phyloP scores from a whole-genome alignment of 1,140 invertebrate genomes.

The Caenorhabditis remanei region DNA sequence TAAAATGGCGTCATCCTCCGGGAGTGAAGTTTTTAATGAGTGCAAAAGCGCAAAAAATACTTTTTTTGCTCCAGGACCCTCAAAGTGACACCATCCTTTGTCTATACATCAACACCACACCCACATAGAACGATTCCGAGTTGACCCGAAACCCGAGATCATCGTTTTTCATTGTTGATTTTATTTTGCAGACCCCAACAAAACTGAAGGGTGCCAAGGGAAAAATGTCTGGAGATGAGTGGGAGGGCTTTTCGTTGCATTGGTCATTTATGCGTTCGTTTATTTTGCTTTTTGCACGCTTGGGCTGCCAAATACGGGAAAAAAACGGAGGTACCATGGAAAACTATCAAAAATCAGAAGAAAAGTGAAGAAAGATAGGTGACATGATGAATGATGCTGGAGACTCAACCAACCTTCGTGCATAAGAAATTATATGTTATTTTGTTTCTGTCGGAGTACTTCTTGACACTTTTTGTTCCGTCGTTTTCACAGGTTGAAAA shows the following conservation, averaged over 20 bases:
- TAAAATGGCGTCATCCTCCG: constrained; percentile 30
- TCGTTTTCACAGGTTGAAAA: not conserved
- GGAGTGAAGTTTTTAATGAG: constrained; percentile 50
- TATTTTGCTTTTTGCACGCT: not conserved
- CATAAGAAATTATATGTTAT: not conserved
- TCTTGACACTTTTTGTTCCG: not conserved
- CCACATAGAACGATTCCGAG: constrained; percentile 38
- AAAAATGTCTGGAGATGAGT: not conserved
- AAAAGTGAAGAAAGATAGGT: constrained; percentile 14
- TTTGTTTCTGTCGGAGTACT: not conserved
- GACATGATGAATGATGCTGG: constrained; percentile 36
- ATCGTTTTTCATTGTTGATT: constrained; percentile 39
- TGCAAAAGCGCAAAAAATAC: constrained; percentile 18
- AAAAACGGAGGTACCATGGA: not conserved
- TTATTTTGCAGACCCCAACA: not conserved
- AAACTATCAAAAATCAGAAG: not conserved
- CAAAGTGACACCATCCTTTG: constrained; percentile 28
- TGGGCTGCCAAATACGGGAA: not conserved
- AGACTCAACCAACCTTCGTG: not conserved
- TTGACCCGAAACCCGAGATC: constrained; percentile 48
- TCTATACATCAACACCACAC: constrained; percentile 46
- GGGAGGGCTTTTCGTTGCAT: not conserved
- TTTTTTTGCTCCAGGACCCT: not conserved
- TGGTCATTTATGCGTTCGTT: not conserved
- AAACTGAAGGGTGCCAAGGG: not conserved